These are phyloP conservation scores for Gymnothorax reevesii DNA, from an alignment of 2,797 vertebrate genomes.

Conservation along the genomic window DNA sequence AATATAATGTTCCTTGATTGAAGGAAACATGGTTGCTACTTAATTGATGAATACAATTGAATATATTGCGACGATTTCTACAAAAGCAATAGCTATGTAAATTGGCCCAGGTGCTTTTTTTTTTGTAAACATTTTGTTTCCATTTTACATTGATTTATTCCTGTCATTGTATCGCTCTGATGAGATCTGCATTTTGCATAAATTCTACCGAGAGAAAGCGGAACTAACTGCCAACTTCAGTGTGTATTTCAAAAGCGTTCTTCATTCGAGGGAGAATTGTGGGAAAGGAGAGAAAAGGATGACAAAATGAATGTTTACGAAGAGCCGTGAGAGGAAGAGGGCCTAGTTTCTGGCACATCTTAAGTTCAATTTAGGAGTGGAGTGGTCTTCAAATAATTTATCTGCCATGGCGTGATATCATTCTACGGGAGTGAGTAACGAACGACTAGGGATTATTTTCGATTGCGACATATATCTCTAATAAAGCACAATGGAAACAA, in stretches of 20 bases:
- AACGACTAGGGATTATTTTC: neutral
- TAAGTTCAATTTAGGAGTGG: constrained; percentile 6
- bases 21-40: neutral
- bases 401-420: constrained; percentile 1
- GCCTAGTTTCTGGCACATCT: neutral
- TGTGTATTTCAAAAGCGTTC: neutral
- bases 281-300: neutral
- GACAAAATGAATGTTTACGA: neutral
- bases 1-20: neutral
- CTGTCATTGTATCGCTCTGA: neutral
- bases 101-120: neutral
- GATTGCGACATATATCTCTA: constrained; percentile 3
- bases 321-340: neutral
- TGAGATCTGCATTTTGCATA: neutral
- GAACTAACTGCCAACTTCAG: neutral
- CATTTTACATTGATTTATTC: neutral
- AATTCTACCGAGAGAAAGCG: neutral
- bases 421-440: neutral
- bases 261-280: neutral
- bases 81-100: neutral
- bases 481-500: neutral
- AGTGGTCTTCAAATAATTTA: neutral
- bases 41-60: neutral
- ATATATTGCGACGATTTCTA: neutral
- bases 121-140: neutral